These are phyloP conservation scores for Thalassarche chlororhynchos DNA, from an alignment of 2,113 vertebrate species.

Conservation along the genomic window DNA sequence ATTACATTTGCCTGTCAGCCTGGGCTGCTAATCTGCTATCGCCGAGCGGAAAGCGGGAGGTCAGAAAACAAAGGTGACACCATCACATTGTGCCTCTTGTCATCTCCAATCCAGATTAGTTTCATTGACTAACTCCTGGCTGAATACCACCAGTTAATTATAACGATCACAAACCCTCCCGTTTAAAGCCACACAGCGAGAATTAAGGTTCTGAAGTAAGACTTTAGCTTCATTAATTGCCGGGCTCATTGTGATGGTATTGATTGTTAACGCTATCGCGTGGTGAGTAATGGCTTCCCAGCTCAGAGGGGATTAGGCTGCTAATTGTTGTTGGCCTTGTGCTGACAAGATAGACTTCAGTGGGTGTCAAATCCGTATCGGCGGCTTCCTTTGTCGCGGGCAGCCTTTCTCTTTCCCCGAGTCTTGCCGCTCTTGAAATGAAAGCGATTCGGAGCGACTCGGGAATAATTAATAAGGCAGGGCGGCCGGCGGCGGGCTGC, in stretches of 20 bases:
- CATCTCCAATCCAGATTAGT: constrained; percentile 70
- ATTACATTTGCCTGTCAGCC: constrained; percentile 70
- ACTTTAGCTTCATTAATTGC: constrained; percentile 88
- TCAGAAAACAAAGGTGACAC: constrained; percentile 74
- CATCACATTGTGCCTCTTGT: constrained; percentile 59
- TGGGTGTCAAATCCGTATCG: constrained; percentile 65
- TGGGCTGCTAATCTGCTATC: constrained; percentile 70
- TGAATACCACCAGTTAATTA: constrained; percentile 77
- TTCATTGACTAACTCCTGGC: constrained; percentile 73
- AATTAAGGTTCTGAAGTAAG: constrained; percentile 79
- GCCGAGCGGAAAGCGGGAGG: constrained; percentile 38
- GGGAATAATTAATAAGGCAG: constrained; percentile 26
- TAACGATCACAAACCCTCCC: constrained; percentile 66
- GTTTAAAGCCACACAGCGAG: constrained; percentile 67
- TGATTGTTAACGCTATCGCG: constrained; percentile 83
- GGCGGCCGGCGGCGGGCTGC: neutral
- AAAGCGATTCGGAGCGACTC: constrained; percentile 15
- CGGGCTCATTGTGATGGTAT: constrained; percentile 83
- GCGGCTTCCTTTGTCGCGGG: constrained; percentile 65
- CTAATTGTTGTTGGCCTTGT: constrained; percentile 88
- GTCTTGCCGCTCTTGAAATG: neutral
- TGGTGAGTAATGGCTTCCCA: constrained; percentile 82
- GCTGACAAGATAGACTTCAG: constrained; percentile 83
- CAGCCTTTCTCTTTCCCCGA: constrained; percentile 6
- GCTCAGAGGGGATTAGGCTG: constrained; percentile 80